phyloP scores from a whole-genome alignment of 2,797 vertebrate genomes.

The Craterocephalus amniculus region DNA sequence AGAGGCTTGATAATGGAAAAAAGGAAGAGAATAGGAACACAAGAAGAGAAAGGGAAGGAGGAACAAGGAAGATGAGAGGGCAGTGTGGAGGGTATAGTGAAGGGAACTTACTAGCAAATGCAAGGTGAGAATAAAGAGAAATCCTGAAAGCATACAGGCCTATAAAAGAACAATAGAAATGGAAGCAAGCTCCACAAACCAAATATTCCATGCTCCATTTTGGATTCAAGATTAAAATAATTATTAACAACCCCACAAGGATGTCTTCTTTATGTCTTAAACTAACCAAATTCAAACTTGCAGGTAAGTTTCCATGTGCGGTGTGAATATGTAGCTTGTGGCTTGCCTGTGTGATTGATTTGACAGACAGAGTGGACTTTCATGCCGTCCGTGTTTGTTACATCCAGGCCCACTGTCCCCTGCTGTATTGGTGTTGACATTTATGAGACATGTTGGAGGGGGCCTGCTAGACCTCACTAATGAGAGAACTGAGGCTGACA shows the following conservation, averaged over 20 bases:
- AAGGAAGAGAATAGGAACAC: constrained; percentile 54
- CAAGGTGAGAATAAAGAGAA: constrained; percentile 82
- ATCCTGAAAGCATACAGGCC: constrained; percentile 54
- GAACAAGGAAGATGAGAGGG: constrained; percentile 81
- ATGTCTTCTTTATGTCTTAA: constrained; percentile 78
- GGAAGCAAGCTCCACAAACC: constrained; percentile 5
- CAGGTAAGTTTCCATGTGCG: constrained; percentile 75
- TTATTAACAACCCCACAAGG: constrained; percentile 46
- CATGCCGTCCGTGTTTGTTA: constrained; percentile 95
- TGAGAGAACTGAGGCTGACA: constrained; percentile 60
- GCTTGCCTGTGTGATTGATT: constrained; percentile 90
- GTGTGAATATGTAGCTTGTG: constrained; percentile 80
- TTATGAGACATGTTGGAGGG: constrained; percentile 96
- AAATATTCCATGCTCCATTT: constrained; percentile 39
- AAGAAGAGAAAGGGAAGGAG: constrained; percentile 69
- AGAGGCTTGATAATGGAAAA: constrained; percentile 86
- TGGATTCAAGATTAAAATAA: constrained; percentile 54
- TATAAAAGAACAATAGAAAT: constrained; percentile 49
- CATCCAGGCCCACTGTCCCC: constrained; percentile 94
- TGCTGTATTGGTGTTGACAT: constrained; percentile 96
- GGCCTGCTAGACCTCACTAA: constrained; percentile 83
- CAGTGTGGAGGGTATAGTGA: constrained; percentile 30
- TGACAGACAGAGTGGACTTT: constrained; percentile 94
- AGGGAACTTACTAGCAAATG: constrained; percentile 86
- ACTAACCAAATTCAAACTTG: constrained; percentile 83